phyloP scores from a whole-genome alignment of 1,140 invertebrate genomes.

The Bombyx mandarina region DNA sequence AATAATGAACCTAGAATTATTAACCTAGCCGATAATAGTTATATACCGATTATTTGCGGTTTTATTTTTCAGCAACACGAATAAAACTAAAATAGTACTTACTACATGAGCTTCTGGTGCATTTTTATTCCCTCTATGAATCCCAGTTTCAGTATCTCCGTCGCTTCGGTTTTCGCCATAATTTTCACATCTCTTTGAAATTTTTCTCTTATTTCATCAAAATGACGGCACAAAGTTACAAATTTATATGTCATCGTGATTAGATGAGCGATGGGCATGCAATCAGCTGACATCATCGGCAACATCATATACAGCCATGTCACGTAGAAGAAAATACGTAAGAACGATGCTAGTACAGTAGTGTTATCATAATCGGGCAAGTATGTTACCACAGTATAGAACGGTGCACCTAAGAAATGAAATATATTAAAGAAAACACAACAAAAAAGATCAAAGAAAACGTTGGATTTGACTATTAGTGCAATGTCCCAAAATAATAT shows the following conservation, averaged over 20 bases:
- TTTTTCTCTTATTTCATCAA: conserved; percentile 29
- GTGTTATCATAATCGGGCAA: conserved; percentile 40
- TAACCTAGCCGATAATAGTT: too few relatives aligned
- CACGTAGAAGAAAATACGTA: conserved; percentile 50
- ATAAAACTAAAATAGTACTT: conserved; percentile 20
- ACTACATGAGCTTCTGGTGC: conserved; percentile 53
- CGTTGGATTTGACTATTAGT: too few relatives aligned
- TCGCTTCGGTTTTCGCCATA: conserved; percentile 22
- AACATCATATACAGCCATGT: conserved; percentile 62
- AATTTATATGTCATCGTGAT: conserved; percentile 51
- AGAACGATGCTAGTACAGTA: conserved; percentile 26
- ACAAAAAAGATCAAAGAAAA: too few relatives aligned
- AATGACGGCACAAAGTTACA: conserved; percentile 41
- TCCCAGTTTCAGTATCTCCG: conserved; percentile 29
- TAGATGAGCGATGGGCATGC: conserved; percentile 55
- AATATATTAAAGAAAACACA: neutral
- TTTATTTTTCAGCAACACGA: too few relatives aligned
- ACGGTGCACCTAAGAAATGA: conserved; percentile 38
- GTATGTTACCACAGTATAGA: conserved; percentile 59
- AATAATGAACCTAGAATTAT: too few relatives aligned
- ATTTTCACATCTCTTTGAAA: conserved; percentile 29
- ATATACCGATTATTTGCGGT: too few relatives aligned
- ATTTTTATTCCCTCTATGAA: conserved; percentile 46
- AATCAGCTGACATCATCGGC: conserved; percentile 60
- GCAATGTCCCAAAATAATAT: too few relatives aligned